A percentile compares a stretch with the other conserved stretches of the same genome.
These are phyloP conservation scores for Triplophysa rosa DNA, from an alignment of 2,113 vertebrate species.

Conservation along the genomic window DNA sequence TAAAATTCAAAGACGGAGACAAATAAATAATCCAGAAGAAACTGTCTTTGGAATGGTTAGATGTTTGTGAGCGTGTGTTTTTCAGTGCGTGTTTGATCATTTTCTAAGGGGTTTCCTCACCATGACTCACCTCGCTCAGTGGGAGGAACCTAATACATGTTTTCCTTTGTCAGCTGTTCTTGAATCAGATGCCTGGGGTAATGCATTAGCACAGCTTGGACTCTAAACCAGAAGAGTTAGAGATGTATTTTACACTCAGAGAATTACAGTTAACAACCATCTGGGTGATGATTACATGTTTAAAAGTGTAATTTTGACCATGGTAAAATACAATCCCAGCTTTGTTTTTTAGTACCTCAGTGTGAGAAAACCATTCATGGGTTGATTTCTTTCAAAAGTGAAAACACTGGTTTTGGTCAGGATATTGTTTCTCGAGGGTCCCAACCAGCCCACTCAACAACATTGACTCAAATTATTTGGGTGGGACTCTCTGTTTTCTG, in stretches of 20 bases:
- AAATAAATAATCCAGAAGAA: background rate
- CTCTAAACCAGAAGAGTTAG: background rate
- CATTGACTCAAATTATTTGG: too few species aligned
- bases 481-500: background rate
- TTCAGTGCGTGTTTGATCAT: slow-evolving; percentile 25
- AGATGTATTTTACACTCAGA: background rate
- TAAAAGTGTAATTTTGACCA: background rate
- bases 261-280: background rate
- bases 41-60: background rate
- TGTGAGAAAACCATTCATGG: too few species aligned
- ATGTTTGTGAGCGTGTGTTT: background rate
- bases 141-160: slow-evolving; percentile 29
- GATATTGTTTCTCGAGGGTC: too few species aligned
- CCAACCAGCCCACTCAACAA: too few species aligned
- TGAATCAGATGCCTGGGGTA: slow-evolving; percentile 6
- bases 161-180: slow-evolving; percentile 37
- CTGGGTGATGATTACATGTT: background rate
- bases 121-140: slow-evolving; percentile 44
- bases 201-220: slow-evolving; percentile 13
- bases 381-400: too few species aligned
- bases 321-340: background rate
- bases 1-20: too few species aligned
- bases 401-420: too few species aligned
- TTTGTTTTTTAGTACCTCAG: too few species aligned
- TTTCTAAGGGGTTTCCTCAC: slow-evolving; percentile 50